Percentiles rank a stretch among this genome's conserved stretches.
phyloP scores from a whole-genome alignment of 2,888 invertebrate species.

The Thera britannica region DNA sequence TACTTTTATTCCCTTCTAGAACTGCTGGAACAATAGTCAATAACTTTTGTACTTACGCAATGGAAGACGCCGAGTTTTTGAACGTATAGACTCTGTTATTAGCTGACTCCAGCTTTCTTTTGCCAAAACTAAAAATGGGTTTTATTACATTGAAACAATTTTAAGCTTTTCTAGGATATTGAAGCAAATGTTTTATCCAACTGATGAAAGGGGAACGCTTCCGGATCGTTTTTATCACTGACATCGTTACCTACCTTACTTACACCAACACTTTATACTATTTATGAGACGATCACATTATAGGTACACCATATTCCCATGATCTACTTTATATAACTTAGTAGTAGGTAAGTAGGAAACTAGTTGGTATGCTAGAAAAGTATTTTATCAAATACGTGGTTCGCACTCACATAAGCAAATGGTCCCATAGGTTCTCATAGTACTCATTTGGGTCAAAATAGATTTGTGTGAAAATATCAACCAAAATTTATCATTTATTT shows the following conservation, averaged over 20 bases:
- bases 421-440: too few species aligned
- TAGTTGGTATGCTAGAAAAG: too few species aligned
- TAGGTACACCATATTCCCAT: too few species aligned
- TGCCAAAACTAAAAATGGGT: slow-evolving; percentile 18
- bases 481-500: background rate
- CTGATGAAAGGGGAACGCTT: background rate
- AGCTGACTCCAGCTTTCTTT: slow-evolving; percentile 20
- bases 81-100: slow-evolving; percentile 20
- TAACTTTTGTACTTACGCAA: slow-evolving; percentile 34
- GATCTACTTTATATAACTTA: too few species aligned
- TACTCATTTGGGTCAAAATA: background rate
- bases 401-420: too few species aligned
- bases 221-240: background rate
- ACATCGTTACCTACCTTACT: background rate
- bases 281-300: too few species aligned
- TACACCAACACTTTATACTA: background rate
- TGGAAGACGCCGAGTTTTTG: slow-evolving; percentile 16
- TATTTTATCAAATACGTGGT: too few species aligned
- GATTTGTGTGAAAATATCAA: background rate
- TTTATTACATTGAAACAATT: background rate
- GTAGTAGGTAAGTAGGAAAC: too few species aligned
- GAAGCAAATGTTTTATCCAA: background rate
- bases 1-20: slow-evolving; percentile 23
- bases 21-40: slow-evolving; percentile 40
- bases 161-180: background rate